Evolutionary conservation across 2,797 vertebrate species (phyloP), one percentile per base, ranked within the genome.

Genomic region (Chelidonichthys spinosus): DNA sequence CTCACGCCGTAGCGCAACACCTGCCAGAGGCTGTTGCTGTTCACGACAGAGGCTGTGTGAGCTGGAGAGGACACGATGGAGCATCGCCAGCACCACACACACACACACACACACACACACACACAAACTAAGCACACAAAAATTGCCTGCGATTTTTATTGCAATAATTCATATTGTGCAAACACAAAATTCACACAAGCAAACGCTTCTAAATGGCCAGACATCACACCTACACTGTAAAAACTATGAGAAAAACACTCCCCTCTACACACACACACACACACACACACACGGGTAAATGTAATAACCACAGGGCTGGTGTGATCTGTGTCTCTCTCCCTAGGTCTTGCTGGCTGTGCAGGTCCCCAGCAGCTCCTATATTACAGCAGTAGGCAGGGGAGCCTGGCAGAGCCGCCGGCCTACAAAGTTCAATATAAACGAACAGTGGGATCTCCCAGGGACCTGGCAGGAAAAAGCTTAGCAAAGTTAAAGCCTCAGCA

Each of bases 401-500:
- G 95, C 95, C 88, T 95, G 96, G 95, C 96, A 95, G 91, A 96
- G 94, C 56, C 85, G 86, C 92, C 84, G 88, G 93, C 94, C 96
- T 96, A 96, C 96, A 96, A 91, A 96, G 95, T 97, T 96, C 97
- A 97, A 98, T 98, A 98, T 97, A 96, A 98, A 96, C 91, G 94
- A 97, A 95, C 96, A 96, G 96, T 96, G 94, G 96, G 95, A 95
- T 94, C 84, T 96, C 84, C 92, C 91, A 89, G 90, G 95, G 96
- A 95, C 95, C 96, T 98, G 96, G 97, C 97, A 97, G 95, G 85
- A 86, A 95, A 96, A 96, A 96, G 97, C 97, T 97, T 98, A 97
- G 96, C 96, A 95, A 97, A 98, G 96, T 97, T 97, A 98, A 98
- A 98, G 95, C 96, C 96, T 97, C 96, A 96, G 96, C 97, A 94